phyloP scores from a whole-genome alignment of 2,888 invertebrate species.

The Lepetodrilus schrolli region DNA sequence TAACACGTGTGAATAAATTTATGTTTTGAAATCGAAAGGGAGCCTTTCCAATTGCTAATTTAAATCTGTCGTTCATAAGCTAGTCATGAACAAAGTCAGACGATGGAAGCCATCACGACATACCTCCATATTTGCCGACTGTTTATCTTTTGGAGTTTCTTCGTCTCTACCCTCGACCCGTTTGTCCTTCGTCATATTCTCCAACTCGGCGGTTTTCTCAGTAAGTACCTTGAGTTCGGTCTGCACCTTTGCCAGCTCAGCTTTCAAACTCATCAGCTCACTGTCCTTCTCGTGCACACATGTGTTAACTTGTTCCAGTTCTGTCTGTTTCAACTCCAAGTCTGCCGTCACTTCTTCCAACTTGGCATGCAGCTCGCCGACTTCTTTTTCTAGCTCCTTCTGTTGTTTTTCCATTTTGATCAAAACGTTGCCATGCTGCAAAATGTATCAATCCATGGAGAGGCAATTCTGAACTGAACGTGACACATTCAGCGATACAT shows the following conservation, averaged over 20 bases:
- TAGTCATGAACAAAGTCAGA: neutral
- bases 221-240: neutral
- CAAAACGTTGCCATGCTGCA: too few relatives aligned
- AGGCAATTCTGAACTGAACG: too few relatives aligned
- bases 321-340: neutral
- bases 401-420: neutral
- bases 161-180: too few relatives aligned
- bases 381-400: neutral
- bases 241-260: neutral
- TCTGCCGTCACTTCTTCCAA: neutral
- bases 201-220: too few relatives aligned
- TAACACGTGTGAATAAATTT: too few relatives aligned
- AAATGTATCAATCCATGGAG: too few relatives aligned
- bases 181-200: too few relatives aligned
- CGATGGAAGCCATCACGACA: neutral
- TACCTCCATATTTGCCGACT: slow-evolving; percentile 9
- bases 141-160: too few relatives aligned
- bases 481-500: neutral
- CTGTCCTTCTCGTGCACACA: slow-evolving; percentile 11
- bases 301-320: neutral
- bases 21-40: too few relatives aligned
- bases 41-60: too few relatives aligned
- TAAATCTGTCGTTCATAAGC: too few relatives aligned
- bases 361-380: neutral
- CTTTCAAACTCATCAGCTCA: neutral